Evolutionary conservation across 2,113 vertebrate species (phyloP).

Genomic region (Brachypteracias leptosomus): DNA sequence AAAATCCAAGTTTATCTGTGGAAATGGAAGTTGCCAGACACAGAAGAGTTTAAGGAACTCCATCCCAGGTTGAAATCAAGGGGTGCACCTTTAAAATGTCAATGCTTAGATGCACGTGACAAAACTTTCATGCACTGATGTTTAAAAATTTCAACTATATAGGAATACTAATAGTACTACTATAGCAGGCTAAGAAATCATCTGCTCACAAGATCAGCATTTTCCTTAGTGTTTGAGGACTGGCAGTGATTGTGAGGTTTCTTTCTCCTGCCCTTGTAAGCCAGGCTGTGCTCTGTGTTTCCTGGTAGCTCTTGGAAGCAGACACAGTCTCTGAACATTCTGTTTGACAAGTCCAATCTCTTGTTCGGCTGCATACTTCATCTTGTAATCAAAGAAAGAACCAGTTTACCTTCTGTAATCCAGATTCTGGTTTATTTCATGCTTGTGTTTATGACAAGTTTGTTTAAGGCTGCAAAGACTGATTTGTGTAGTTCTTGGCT

Average conservation of each 20-base stretch:
- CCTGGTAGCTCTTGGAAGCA: background rate
- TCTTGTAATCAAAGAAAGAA: background rate
- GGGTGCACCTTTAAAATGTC: background rate
- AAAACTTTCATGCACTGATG: background rate
- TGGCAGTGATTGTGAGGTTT: background rate
- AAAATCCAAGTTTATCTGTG: background rate
- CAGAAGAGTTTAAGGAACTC: background rate
- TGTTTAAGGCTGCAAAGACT: conserved; percentile 20
- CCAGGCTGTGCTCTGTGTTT: background rate
- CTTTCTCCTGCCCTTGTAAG: background rate
- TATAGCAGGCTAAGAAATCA: background rate
- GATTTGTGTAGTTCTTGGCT: background rate
- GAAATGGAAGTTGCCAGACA: background rate
- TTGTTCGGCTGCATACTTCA: background rate
- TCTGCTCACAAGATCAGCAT: background rate
- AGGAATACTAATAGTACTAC: background rate
- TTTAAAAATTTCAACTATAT: background rate
- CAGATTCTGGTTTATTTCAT: conserved; percentile 46
- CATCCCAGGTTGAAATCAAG: background rate
- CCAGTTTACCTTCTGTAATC: background rate
- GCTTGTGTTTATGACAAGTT: background rate
- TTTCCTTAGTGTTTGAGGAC: background rate
- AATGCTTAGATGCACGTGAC: background rate
- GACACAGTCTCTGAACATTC: background rate
- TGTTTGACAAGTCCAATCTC: conserved; percentile 3